A percentile compares a stretch with the other conserved stretches of the same genome.
phyloP scores from a whole-genome alignment of 2,113 vertebrate species.

The Chaetops frenatus region DNA sequence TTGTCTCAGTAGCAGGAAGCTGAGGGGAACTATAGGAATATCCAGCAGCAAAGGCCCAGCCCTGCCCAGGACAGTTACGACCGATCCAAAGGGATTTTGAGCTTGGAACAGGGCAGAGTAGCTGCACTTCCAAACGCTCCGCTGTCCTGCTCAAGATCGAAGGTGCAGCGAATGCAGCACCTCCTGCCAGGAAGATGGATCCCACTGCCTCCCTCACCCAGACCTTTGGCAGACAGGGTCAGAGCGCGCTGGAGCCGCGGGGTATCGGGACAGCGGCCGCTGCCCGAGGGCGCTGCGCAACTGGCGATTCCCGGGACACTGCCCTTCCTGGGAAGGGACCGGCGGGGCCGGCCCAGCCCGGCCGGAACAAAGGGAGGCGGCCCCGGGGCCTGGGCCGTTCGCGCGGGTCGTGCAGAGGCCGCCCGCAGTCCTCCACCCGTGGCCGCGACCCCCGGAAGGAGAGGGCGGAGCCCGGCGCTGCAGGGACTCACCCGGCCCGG shows the following conservation, averaged over 20 bases:
- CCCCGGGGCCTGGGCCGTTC: not conserved
- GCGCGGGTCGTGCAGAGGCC: too few relatives aligned
- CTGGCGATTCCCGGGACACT: not conserved
- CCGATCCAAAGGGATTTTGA: rapidly evolving
- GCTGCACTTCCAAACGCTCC: rapidly evolving
- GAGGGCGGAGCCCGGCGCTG: not conserved
- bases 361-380: not conserved
- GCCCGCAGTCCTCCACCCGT: not conserved
- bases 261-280: not conserved
- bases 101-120: rapidly evolving
- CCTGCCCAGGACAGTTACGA: rapidly evolving
- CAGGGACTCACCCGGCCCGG: slow-evolving; percentile 8
- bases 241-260: too few relatives aligned
- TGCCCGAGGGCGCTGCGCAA: not conserved
- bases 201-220: not conserved
- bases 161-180: not conserved
- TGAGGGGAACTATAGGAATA: rapidly evolving
- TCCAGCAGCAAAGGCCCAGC: too few relatives aligned
- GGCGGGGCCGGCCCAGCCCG: not conserved
- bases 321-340: not conserved
- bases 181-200: rapidly evolving
- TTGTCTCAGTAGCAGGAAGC: not conserved
- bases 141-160: rapidly evolving
- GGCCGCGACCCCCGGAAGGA: not conserved
- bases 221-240: rapidly evolving